Base-by-base conservation (phyloP, 2,113 vertebrate genomes). In the Tetraodon nigroviridis region DNA sequence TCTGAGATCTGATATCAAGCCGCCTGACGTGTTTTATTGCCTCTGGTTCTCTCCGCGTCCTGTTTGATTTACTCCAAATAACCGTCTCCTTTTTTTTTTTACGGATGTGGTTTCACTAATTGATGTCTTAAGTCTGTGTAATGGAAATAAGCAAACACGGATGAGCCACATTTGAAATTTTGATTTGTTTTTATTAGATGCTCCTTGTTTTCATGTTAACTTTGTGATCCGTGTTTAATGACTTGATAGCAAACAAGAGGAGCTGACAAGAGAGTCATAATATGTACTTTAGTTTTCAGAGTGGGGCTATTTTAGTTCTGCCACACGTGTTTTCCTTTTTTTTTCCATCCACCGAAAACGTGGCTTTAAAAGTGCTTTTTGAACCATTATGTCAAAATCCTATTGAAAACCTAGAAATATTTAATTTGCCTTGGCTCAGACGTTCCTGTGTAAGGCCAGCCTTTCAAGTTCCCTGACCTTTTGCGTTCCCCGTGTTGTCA, bases 1-100 rank as follows among this genome's bases (percentile, higher is more conserved):
- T 82, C 75, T 24, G 78, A 89, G 87, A 86, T 87, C 81, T 84
- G 82, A 84, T 85, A 85, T 86, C 80, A 87, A 85, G 80, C 78
- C 80, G 83, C 71, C 68, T 60, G 79, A 75, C 75, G 69, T 85
- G 68, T 80, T 81, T 78, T 51, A 56, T 80, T 22, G 71, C 69
- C 61, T 73, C 61, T 48, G 54, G 37, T 81, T 79, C 64, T 76
- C 64, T 51, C 37, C 47, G 47, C 50, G 53, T 63, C 62, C 32
- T 32, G 76, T 88, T 85, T 88, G 83, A 89, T 81, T 84, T 67
- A 56, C 77, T 82, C 82, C 81, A 76, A 82, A 72, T 75, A 73
- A 68, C 65, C 50, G 55, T 64, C 45, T 77, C 37, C 41, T 3
- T 32, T 29, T 21, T 44, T 44, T 20, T 46, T 8, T 3, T 71